Evolutionary conservation across 2,797 vertebrate species (phyloP).

Genomic region (Monodelphis domestica): DNA sequence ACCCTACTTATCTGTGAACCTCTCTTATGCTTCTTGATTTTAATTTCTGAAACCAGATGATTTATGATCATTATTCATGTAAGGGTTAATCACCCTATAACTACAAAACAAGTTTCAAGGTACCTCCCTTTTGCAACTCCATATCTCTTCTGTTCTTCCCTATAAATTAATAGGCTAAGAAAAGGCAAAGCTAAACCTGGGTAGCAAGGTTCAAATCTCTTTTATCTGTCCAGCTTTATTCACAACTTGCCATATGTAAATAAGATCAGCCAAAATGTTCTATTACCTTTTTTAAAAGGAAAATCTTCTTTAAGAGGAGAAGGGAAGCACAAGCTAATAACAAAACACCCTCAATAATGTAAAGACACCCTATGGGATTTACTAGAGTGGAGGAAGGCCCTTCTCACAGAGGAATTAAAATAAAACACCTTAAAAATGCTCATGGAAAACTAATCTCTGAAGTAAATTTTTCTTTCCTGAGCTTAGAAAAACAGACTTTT

Average conservation of each 20-base stretch:
- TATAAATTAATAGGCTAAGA: neutral
- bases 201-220: neutral
- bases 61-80: too few relatives aligned
- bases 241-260: neutral
- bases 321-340: neutral
- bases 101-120: neutral
- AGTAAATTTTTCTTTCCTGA: neutral
- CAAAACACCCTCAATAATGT: neutral
- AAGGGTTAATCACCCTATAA: neutral
- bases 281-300: too few relatives aligned
- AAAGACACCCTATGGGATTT: constrained; percentile 5
- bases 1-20: neutral
- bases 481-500: constrained; percentile 18
- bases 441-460: constrained; percentile 23
- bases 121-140: neutral
- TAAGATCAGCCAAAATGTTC: neutral
- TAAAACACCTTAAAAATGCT: constrained; percentile 2
- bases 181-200: neutral
- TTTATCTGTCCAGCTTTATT: neutral
- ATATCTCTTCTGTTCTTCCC: neutral
- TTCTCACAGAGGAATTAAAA: constrained; percentile 2
- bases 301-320: neutral
- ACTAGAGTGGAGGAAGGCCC: constrained; percentile 16
- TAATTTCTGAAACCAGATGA: neutral
- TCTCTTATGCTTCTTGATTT: neutral